Evolutionary conservation across 2,113 vertebrate genomes (phyloP).

Genomic region (Scophthalmus maximus): DNA sequence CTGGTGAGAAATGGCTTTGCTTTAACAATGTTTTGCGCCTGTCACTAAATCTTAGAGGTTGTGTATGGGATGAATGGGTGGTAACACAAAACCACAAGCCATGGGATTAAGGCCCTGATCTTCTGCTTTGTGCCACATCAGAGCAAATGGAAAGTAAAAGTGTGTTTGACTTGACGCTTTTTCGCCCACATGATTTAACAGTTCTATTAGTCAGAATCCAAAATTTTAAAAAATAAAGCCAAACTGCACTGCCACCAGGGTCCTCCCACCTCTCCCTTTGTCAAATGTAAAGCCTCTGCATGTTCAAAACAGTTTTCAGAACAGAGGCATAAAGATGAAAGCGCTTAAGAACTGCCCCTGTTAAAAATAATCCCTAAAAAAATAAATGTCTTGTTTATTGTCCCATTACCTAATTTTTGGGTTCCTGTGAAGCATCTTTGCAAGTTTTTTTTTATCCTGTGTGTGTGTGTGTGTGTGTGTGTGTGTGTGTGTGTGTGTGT

Average conservation of each 20-base stretch:
- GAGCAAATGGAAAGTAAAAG: slow-evolving; percentile 69
- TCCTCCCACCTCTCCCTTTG: slow-evolving; percentile 19
- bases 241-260: not conserved
- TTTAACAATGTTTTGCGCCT: slow-evolving; percentile 82
- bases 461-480: too few relatives aligned
- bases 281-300: slow-evolving; percentile 20
- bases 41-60: slow-evolving; percentile 82
- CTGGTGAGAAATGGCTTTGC: slow-evolving; percentile 80
- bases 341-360: too few relatives aligned
- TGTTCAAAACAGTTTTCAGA: not conserved
- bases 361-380: too few relatives aligned
- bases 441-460: too few relatives aligned
- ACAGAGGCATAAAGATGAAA: too few relatives aligned
- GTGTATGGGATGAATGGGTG: slow-evolving; percentile 71
- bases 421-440: too few relatives aligned
- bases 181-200: slow-evolving; percentile 47
- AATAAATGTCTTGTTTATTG: too few relatives aligned
- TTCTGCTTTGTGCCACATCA: slow-evolving; percentile 60
- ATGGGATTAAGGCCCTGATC: slow-evolving; percentile 73
- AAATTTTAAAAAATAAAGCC: slow-evolving; percentile 46
- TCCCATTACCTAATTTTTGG: too few relatives aligned
- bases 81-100: slow-evolving; percentile 72
- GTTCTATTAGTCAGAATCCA: slow-evolving; percentile 46
- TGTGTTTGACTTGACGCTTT: slow-evolving; percentile 62
- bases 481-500: too few relatives aligned